These are phyloP conservation scores for Simalia tracyae DNA, from an alignment of 2,797 vertebrate genomes.

Conservation along the genomic window DNA sequence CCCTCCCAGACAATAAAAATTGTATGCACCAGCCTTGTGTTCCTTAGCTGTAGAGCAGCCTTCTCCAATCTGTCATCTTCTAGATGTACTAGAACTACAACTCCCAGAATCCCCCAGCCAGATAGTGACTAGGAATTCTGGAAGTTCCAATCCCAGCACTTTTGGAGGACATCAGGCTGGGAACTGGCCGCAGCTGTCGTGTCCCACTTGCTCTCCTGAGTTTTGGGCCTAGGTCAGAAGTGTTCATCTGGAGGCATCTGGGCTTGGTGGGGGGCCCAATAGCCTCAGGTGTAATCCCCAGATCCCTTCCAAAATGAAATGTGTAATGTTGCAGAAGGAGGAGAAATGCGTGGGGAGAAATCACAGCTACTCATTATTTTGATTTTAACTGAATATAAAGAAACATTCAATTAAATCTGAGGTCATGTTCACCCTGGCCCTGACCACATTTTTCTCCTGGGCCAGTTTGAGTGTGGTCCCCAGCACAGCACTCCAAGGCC, in stretches of 20 bases:
- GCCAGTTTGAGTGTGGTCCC: neutral
- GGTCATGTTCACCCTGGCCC: neutral
- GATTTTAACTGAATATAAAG: neutral
- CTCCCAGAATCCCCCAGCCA: neutral
- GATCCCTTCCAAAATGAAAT: neutral
- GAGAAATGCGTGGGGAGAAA: neutral
- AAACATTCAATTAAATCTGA: neutral
- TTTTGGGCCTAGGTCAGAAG: neutral
- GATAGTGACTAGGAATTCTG: neutral
- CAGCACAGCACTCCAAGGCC: neutral
- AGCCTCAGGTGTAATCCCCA: neutral
- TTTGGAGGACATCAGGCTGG: neutral
- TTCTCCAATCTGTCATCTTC: neutral
- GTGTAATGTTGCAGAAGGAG: neutral
- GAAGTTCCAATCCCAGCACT: neutral
- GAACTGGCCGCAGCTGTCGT: neutral
- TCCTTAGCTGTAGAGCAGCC: neutral
- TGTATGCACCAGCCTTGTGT: neutral
- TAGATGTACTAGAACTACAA: neutral
- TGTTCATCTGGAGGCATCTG: neutral
- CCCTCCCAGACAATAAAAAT: neutral
- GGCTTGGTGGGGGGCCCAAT: neutral
- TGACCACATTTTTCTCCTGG: neutral
- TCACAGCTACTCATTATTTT: neutral
- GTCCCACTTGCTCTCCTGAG: no score